Conservation (phyloP, 2,797 vertebrate species). For the Hippocampus kuda region DNA sequence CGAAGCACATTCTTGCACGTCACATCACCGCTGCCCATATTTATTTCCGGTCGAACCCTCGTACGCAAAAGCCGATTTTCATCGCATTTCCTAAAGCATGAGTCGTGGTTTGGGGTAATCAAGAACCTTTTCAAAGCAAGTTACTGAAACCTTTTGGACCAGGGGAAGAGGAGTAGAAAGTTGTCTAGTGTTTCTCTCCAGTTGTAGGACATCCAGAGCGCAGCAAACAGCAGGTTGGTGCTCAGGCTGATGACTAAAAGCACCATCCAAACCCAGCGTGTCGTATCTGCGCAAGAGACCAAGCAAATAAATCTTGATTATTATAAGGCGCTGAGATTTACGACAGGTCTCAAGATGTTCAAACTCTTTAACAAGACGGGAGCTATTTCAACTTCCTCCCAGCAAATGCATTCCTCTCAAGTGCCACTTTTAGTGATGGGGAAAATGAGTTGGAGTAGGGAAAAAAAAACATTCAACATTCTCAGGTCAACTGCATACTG, state of each 20-base stretch:
- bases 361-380: background rate
- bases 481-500: background rate
- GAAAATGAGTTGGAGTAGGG: background rate
- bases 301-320: background rate
- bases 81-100: background rate
- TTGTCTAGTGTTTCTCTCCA: slow-evolving; percentile 51
- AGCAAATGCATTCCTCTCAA: background rate
- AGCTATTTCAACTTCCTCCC: background rate
- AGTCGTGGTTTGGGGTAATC: background rate
- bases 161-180: slow-evolving; percentile 2
- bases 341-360: background rate
- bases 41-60: background rate
- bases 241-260: slow-evolving; percentile 79
- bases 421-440: background rate
- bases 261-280: slow-evolving; percentile 59
- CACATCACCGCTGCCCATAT: background rate
- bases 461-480: background rate
- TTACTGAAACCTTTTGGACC: slow-evolving; percentile 4
- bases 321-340: background rate
- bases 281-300: slow-evolving; percentile 58
- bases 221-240: slow-evolving; percentile 74
- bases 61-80: background rate
- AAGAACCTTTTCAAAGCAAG: background rate
- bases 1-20: background rate
- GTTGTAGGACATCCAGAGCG: slow-evolving; percentile 75